Evolutionary conservation across 1,140 invertebrate species (phyloP).

Genomic region (Cardiocondyla obscurior): DNA sequence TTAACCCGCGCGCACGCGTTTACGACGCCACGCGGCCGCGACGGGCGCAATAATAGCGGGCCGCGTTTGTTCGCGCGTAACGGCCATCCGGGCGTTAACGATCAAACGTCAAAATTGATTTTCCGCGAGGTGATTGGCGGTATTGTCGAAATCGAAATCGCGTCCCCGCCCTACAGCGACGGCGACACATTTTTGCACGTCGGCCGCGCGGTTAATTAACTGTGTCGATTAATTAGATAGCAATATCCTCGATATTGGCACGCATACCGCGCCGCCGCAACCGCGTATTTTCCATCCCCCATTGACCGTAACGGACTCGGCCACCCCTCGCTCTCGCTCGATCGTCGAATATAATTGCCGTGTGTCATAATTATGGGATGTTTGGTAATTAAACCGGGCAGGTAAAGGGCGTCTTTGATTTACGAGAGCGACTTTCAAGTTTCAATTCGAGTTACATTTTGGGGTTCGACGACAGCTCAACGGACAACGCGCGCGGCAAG

Average conservation of each 20-base stretch:
- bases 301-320: neutral
- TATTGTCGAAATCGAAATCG: conserved; percentile 24
- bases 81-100: conserved; percentile 12
- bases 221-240: conserved; percentile 49
- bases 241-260: conserved; percentile 35
- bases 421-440: neutral
- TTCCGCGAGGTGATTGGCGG: conserved; percentile 19
- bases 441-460: conserved; percentile 2
- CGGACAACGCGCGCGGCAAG: neutral
- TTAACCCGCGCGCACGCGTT: neutral
- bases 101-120: conserved; percentile 48
- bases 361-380: neutral
- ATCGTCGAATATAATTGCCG: conserved; percentile 18
- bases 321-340: neutral
- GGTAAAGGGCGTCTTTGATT: neutral
- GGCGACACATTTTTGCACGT: conserved; percentile 9
- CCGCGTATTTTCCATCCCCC: conserved; percentile 17
- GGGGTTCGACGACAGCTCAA: neutral
- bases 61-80: neutral
- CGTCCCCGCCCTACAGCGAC: neutral
- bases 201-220: conserved; percentile 41
- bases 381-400: neutral
- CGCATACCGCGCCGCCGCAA: neutral
- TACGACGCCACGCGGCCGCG: neutral
- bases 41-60: neutral